These are phyloP conservation scores for Etia nguti DNA, from an alignment of 2,113 vertebrate genomes.

Conservation along the genomic window DNA sequence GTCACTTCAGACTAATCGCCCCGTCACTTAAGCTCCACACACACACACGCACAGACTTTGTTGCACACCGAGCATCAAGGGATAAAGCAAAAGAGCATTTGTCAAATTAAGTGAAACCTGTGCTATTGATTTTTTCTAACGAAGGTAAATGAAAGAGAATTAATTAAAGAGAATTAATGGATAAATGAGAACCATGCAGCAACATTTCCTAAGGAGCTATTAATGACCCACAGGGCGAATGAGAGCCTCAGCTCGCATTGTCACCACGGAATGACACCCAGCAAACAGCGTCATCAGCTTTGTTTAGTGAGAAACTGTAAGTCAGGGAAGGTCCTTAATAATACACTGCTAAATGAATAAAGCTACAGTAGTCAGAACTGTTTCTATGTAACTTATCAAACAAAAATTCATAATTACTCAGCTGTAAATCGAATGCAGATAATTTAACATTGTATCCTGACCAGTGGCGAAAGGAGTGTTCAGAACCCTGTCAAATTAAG, in stretches of 20 bases:
- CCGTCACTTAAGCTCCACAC: not conserved
- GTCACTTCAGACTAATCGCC: constrained; percentile 6
- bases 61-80: constrained; percentile 22
- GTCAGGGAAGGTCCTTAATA: not conserved
- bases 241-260: constrained; percentile 33
- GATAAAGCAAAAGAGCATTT: constrained; percentile 69
- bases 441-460: not conserved
- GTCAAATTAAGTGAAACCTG: constrained; percentile 76
- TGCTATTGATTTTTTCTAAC: constrained; percentile 74
- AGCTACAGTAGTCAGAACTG: not conserved
- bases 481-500: not conserved
- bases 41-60: not conserved
- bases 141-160: constrained; percentile 75
- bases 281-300: not conserved
- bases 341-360: not conserved
- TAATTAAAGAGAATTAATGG: constrained; percentile 77
- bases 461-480: not conserved
- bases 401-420: not conserved
- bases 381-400: not conserved
- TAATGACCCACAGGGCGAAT: constrained; percentile 53
- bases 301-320: not conserved
- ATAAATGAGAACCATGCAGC: constrained; percentile 67
- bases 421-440: not conserved
- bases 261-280: constrained; percentile 14
- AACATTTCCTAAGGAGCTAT: constrained; percentile 47